Base-by-base conservation (phyloP, 2,888 invertebrate species). In the Theodoxus fluviatilis region DNA sequence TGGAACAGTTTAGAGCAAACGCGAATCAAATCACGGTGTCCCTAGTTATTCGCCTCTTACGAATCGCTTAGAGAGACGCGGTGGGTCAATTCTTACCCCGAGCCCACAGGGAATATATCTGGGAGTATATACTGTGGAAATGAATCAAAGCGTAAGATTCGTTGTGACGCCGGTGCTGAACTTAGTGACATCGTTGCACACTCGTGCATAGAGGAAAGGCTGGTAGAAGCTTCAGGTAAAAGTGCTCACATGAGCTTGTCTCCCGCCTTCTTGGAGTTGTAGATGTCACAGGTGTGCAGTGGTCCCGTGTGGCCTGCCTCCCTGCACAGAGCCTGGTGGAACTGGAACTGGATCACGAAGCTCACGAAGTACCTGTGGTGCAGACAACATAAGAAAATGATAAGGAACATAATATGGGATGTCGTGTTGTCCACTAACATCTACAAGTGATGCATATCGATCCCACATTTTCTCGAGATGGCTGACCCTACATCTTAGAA, bases 281-380 rank as follows among this genome's bases (percentile, higher is more conserved):
- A 94, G 84, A 95, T 92, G 87, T 96, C 95, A 85, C 96, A 96
- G 84, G 93, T 93, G 88, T 96, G 94, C 49, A 96, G 89, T 0
- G 94, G 91, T 73, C 92, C 92, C 6, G 28, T 71, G 87, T 95
- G 93, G 0, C 93, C 93, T 1, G 95, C 92, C 0, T 92, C 91
- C 72, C 91, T 84, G 80, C 96, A 96, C 76, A 96, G 88, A 0
- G 94, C 91, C 25, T 94, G 90, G 88, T 94, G 93, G 65, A 96
- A 91, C 88, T 96, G 95, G 90, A 96, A 96, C 88, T 96, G 95
- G 22, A 96, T 90, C 7, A 96, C 90, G 1, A 93, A 94, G 81
- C 93, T 93, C 76, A 96, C 94, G 88, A 95, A 47, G 37, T 28
- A 6, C 55, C 69, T 69, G 64, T 0, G 38, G 22, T n/a, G 35